Evolutionary conservation across 2,797 vertebrate genomes (phyloP).

Genomic region (Thripadectes ignobilis): DNA sequence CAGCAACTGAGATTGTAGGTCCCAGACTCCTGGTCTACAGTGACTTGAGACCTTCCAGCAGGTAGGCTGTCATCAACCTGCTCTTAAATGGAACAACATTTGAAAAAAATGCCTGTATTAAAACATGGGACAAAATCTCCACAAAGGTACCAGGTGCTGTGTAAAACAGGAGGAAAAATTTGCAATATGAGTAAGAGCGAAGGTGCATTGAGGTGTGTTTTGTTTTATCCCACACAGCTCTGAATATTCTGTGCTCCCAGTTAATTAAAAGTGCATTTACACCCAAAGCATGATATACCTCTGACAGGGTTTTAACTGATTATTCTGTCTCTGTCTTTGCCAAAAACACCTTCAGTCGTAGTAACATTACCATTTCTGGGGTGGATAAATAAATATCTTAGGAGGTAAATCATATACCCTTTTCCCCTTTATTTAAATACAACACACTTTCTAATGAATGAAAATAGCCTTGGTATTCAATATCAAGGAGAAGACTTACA

Average conservation of each 20-base stretch:
- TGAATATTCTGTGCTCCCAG: not conserved
- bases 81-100: not conserved
- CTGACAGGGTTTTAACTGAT: not conserved
- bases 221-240: not conserved
- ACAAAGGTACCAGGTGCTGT: not conserved
- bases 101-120: not conserved
- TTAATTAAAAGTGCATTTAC: not conserved
- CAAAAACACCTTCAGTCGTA: not conserved
- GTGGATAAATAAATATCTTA: not conserved
- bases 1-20: not conserved
- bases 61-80: not conserved
- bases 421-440: not conserved
- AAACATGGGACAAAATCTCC: not conserved
- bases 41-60: not conserved
- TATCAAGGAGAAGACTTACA: not conserved
- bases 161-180: not conserved
- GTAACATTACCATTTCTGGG: not conserved
- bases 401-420: not conserved
- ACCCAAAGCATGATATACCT: not conserved
- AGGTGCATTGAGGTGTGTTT: not conserved
- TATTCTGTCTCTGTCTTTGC: not conserved
- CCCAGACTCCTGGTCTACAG: not conserved
- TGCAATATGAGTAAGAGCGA: not conserved
- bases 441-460: not conserved
- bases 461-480: not conserved